Evolutionary conservation across 2,113 vertebrate genomes (phyloP).

Genomic region (Urocitellus parryii): DNA sequence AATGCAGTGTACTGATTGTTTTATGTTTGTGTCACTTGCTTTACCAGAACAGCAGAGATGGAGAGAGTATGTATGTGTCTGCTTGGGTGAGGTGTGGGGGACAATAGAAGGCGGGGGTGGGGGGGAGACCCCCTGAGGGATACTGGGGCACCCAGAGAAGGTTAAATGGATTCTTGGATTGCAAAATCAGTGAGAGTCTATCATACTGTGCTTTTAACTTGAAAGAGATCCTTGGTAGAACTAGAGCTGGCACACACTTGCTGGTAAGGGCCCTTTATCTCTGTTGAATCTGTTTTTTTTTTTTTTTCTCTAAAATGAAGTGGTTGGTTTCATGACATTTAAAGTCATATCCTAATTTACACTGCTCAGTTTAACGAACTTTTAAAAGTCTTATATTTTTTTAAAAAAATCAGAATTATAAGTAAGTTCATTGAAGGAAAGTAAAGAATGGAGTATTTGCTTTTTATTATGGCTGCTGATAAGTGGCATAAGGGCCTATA

Average conservation of each 20-base stretch:
- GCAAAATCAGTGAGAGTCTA: not conserved
- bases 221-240: not conserved
- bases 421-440: not conserved
- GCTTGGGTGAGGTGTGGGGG: not conserved
- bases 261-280: not conserved
- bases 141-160: not conserved
- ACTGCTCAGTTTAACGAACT: not conserved
- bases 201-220: not conserved
- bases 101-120: no score
- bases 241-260: not conserved
- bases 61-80: not conserved
- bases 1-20: not conserved
- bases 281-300: not conserved
- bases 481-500: not conserved
- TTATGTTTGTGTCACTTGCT: not conserved
- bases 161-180: not conserved
- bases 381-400: constrained; percentile 16
- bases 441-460: not conserved
- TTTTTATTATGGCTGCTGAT: not conserved
- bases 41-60: not conserved
- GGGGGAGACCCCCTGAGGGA: not conserved
- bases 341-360: constrained; percentile 14
- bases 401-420: not conserved
- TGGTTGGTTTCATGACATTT: not conserved
- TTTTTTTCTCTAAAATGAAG: constrained; percentile 21